phyloP scores from a whole-genome alignment of 1,140 invertebrate species.

The Lasaia peninsularis region DNA sequence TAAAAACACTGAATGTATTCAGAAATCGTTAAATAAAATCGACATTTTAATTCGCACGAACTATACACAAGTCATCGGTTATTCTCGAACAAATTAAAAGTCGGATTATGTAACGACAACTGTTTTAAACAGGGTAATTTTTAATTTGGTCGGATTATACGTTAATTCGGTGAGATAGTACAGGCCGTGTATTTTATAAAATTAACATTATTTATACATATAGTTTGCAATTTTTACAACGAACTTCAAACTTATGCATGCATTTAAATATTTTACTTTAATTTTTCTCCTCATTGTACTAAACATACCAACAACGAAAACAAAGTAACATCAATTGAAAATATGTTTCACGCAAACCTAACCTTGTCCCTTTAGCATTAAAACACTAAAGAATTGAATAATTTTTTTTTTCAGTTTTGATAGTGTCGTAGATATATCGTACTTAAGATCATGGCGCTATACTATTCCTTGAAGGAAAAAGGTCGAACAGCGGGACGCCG shows the following conservation, averaged over 20 bases:
- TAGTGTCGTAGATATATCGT: too few species aligned
- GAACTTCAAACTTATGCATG: too few species aligned
- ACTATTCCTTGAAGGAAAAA: neutral
- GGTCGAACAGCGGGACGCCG: neutral
- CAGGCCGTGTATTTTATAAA: neutral
- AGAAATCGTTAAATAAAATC: constrained; percentile 9
- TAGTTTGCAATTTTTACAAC: too few species aligned
- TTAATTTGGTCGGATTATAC: neutral
- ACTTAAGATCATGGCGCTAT: neutral
- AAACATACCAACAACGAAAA: too few species aligned
- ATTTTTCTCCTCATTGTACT: too few species aligned
- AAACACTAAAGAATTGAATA: too few species aligned
- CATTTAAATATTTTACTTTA: too few species aligned
- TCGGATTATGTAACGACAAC: constrained; percentile 6
- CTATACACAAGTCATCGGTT: constrained; percentile 8
- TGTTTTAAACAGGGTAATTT: constrained; percentile 7
- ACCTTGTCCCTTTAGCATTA: too few species aligned
- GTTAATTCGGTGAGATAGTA: neutral
- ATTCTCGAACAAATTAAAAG: constrained; percentile 7
- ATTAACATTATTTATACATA: too few species aligned
- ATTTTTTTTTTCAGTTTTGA: too few species aligned
- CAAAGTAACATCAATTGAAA: too few species aligned
- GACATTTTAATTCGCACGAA: constrained; percentile 12
- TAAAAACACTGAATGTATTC: constrained; percentile 6
- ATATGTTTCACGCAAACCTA: too few species aligned